Evolutionary conservation across 2,797 vertebrate species (phyloP), one percentile per base, ranked within the genome.

Genomic region (Cuculus canorus): DNA sequence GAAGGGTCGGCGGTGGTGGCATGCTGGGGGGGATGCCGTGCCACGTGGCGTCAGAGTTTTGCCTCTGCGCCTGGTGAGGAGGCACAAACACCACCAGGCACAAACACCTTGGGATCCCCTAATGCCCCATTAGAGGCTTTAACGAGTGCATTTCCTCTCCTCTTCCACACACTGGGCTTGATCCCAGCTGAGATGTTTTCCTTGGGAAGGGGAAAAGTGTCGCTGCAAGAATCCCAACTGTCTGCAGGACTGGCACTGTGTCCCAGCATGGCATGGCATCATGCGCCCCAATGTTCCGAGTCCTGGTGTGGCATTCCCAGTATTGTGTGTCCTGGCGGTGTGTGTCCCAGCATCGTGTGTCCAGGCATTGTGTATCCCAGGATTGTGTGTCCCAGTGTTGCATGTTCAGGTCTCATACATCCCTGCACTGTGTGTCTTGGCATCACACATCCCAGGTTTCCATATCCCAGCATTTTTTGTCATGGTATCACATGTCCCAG

Each of bases 371-470:
- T 8, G 17, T 17, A 17, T 25, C 57, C 56, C 56, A 4, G 32
- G 4, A 9, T 17, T 17, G 6, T 9, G 2, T 5, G 4, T 33
- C 63, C 39, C 4, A 1, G 14, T 5, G 5, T 22, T 7, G 23
- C 21, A 17, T 2, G 16, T 82, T 57, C 48, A 13, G 4, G 13
- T 10, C 2, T 28, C 9, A 1, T 1, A 0, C 9, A 24, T 41
- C 63, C 45, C 21, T 9, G 16, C 1, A 4, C 1, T 8, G 15
- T 27, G 0, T 0, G 10, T 22, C 43, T 32, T 25, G 6, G 24
- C 4, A 17, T 27, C 11, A 5, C 13, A 6, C 21, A 18, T 48
- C 45, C 45, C 6, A 3, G 28, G 2, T 11, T 41, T 23, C 8
- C 27, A 7, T 24, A 27, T 53, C 28, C 68, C 47, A 21, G 33